Evolutionary conservation across 2,797 vertebrate genomes (phyloP).

Genomic region (Oreochromis grahami): DNA sequence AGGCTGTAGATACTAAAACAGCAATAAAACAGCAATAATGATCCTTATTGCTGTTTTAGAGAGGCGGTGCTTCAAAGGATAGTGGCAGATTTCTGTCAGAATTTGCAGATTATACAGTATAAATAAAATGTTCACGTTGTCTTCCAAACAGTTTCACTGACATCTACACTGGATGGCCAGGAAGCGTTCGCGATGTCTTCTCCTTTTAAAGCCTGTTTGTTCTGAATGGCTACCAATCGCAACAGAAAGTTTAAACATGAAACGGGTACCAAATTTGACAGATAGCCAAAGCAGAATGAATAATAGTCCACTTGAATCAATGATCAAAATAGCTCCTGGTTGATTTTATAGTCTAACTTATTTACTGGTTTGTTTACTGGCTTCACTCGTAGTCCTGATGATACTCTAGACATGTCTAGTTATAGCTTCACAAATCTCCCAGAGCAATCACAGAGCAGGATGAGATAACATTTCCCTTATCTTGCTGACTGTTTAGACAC

Average conservation of each 20-base stretch:
- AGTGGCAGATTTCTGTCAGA: too few species aligned
- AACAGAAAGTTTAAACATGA: neutral
- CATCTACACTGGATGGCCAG: too few species aligned
- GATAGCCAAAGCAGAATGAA: neutral
- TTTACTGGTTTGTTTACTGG: neutral
- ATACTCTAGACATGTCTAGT: neutral
- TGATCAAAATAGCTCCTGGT: neutral
- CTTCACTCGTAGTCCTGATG: neutral
- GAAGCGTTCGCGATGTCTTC: neutral
- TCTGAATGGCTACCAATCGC: neutral
- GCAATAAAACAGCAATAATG: too few species aligned
- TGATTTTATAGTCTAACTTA: neutral
- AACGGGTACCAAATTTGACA: neutral
- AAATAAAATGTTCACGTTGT: too few species aligned
- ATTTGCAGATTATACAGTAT: too few species aligned
- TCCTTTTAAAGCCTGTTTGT: neutral
- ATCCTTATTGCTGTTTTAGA: too few species aligned
- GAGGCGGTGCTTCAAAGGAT: too few species aligned
- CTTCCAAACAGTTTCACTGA: too few species aligned
- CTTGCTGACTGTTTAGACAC: neutral
- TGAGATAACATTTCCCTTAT: neutral
- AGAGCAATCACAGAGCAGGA: neutral
- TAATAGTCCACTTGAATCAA: accelerated
- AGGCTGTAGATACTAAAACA: too few species aligned
- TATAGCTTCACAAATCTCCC: neutral